Conservation (phyloP, 2,113 vertebrate genomes). For the Gopherus evgoodei region DNA sequence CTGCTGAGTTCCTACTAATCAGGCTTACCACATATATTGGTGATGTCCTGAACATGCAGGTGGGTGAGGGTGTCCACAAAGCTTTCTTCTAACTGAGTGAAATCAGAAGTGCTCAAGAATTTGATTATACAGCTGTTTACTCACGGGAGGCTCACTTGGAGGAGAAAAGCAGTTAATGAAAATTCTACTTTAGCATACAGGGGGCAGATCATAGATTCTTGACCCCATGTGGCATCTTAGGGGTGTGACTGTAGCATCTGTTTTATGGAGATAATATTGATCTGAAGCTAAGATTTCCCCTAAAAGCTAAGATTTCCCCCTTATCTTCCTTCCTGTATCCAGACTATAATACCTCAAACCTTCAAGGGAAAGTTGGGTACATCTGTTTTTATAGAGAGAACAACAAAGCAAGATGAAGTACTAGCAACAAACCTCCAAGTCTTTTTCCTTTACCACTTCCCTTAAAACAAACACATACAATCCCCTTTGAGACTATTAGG, state of each 20-base stretch:
- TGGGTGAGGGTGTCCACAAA: not conserved
- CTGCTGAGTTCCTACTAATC: not conserved
- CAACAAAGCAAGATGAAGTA: not conserved
- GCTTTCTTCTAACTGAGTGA: not conserved
- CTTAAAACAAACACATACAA: not conserved
- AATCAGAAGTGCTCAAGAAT: not conserved
- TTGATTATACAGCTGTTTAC: conserved; percentile 11
- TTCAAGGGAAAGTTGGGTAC: accelerated
- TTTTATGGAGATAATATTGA: not conserved
- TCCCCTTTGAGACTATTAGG: not conserved
- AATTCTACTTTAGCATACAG: not conserved
- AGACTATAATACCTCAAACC: not conserved
- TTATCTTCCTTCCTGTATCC: not conserved
- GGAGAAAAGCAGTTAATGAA: not conserved
- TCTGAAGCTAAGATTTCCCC: not conserved
- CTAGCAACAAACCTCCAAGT: not conserved
- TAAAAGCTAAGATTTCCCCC: not conserved
- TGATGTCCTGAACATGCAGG: not conserved
- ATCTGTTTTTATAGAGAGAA: not conserved
- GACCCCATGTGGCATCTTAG: not conserved
- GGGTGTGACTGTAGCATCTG: accelerated
- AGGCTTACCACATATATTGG: not conserved
- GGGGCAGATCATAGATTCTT: not conserved
- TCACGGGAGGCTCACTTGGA: not conserved
- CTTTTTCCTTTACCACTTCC: not conserved